These are phyloP conservation scores for Petrocephalus microphthalmus DNA, from an alignment of 2,113 vertebrate species.

Conservation along the genomic window DNA sequence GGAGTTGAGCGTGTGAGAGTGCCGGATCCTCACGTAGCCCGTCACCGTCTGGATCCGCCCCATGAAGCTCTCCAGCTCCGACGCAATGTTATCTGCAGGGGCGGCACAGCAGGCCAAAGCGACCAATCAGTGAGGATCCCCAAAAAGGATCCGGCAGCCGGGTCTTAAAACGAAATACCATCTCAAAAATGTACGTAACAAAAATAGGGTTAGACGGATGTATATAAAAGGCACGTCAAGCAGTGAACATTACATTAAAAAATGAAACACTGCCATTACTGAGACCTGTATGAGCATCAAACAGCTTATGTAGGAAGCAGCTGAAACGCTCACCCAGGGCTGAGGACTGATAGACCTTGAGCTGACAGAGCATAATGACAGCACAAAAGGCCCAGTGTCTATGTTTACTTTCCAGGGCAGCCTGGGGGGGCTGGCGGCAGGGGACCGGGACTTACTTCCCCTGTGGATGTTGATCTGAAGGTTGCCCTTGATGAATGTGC, in stretches of 20 bases:
- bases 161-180: background rate
- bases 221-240: background rate
- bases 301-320: background rate
- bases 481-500: conserved; percentile 90
- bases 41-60: conserved; percentile 94
- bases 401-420: background rate
- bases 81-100: conserved; percentile 79
- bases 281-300: background rate
- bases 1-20: conserved; percentile 85
- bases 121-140: background rate
- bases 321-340: background rate
- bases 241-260: background rate
- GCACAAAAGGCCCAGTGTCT: background rate
- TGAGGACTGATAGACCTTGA: background rate
- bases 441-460: conserved; percentile 92
- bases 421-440: too few relatives aligned
- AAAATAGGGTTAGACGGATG: background rate
- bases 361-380: background rate
- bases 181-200: background rate
- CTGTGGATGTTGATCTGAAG: conserved; percentile 92
- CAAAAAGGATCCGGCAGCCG: background rate
- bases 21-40: conserved; percentile 83
- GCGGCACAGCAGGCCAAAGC: background rate
- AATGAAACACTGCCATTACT: background rate
- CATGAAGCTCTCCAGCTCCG: conserved; percentile 93